These are phyloP conservation scores for Sparus aurata DNA, from an alignment of 2,797 vertebrate genomes.

Conservation along the genomic window DNA sequence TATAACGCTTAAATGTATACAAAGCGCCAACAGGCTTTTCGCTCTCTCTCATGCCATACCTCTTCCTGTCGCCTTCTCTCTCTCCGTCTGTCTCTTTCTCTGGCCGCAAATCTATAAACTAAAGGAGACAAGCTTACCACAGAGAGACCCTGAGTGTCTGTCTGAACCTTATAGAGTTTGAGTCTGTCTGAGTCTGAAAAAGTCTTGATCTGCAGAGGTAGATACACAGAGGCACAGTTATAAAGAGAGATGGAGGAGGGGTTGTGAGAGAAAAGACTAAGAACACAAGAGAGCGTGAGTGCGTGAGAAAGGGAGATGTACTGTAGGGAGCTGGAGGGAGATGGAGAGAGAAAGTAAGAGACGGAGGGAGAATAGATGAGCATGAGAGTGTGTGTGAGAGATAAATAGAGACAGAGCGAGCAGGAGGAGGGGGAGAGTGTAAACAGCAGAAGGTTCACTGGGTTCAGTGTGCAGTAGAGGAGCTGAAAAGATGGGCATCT, in stretches of 20 bases:
- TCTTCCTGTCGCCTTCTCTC: slow-evolving; percentile 19
- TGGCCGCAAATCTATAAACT: slow-evolving; percentile 23
- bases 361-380: slow-evolving; percentile 72
- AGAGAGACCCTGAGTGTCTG: slow-evolving; percentile 62
- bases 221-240: slow-evolving; percentile 49
- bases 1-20: slow-evolving; percentile 12
- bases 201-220: slow-evolving; percentile 64
- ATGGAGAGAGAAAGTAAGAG: slow-evolving; percentile 55
- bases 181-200: slow-evolving; percentile 67
- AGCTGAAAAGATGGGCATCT: slow-evolving; percentile 82
- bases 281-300: slow-evolving; percentile 65
- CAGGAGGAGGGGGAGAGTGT: slow-evolving; percentile 73
- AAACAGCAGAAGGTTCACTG: slow-evolving; percentile 83
- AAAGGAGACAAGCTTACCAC: slow-evolving; percentile 44
- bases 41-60: slow-evolving; percentile 14
- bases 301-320: slow-evolving; percentile 72
- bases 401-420: slow-evolving; percentile 73
- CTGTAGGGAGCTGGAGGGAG: slow-evolving; percentile 69
- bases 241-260: slow-evolving; percentile 52
- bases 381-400: slow-evolving; percentile 72
- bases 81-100: slow-evolving; percentile 38
- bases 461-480: slow-evolving; percentile 81
- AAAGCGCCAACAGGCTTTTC: slow-evolving; percentile 32
- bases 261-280: slow-evolving; percentile 51
- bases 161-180: slow-evolving; percentile 45